Conservation (phyloP, 2,113 vertebrate species). For the Desmodus rotundus region DNA sequence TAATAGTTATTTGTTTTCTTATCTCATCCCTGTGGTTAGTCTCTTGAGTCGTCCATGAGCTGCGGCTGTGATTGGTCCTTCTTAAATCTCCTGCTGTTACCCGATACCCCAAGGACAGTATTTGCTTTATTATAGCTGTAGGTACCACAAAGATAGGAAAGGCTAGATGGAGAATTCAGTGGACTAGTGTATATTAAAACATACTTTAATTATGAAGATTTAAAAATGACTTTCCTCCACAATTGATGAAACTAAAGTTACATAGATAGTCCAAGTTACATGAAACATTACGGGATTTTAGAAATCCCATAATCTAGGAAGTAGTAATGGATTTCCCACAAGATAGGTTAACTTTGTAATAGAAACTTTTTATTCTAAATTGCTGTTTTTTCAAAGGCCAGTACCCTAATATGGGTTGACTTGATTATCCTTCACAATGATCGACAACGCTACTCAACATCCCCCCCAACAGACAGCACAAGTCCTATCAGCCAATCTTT, state of each 20-base stretch:
- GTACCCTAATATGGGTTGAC: background rate
- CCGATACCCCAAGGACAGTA: background rate
- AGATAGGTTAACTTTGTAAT: background rate
- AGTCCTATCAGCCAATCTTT: background rate
- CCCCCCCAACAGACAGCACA: no score
- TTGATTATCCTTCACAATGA: background rate
- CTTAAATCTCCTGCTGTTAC: background rate
- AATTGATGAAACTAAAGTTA: background rate
- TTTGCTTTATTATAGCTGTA: background rate
- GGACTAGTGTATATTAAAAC: background rate
- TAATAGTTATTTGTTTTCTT: background rate
- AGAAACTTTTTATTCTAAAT: background rate
- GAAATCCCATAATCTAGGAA: background rate
- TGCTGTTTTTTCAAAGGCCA: background rate
- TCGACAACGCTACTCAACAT: background rate
- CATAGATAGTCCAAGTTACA: background rate
- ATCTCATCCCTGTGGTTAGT: background rate
- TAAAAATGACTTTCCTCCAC: background rate
- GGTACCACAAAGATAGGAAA: background rate
- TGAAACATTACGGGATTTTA: background rate
- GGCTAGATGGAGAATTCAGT: background rate
- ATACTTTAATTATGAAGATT: background rate
- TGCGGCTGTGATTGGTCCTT: background rate
- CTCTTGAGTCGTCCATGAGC: background rate
- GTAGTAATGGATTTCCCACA: background rate